Conservation (phyloP, 2,113 vertebrate genomes). For the Corydoras maculifer region DNA sequence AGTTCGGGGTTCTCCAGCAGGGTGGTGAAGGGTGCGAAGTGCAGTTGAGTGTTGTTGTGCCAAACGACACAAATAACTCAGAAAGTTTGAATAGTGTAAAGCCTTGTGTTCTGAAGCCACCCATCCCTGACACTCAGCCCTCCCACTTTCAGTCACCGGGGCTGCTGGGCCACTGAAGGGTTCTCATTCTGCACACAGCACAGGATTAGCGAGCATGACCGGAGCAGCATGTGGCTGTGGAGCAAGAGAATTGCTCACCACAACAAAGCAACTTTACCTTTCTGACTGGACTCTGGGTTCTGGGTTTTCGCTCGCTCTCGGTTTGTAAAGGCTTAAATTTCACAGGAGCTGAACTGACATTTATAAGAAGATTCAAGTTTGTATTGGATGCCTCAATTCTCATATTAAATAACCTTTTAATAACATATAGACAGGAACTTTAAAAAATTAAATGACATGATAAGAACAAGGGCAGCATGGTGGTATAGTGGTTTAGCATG, state of each 20-base stretch:
- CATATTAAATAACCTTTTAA: too few relatives aligned
- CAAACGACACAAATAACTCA: slow-evolving; percentile 27
- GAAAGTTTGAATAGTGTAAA: slow-evolving; percentile 35
- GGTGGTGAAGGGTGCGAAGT: slow-evolving; percentile 19
- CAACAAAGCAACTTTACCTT: not conserved
- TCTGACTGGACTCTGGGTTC: slow-evolving; percentile 1
- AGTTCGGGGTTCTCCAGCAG: slow-evolving; percentile 12
- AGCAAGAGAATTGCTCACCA: slow-evolving; percentile 29
- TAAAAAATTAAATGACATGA: too few relatives aligned
- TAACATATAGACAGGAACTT: too few relatives aligned
- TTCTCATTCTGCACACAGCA: slow-evolving; percentile 29
- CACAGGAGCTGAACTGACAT: not conserved
- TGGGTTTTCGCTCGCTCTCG: not conserved
- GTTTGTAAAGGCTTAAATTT: not conserved
- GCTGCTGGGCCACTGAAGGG: slow-evolving; percentile 22
- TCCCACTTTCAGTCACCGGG: slow-evolving; percentile 33
- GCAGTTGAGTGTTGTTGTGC: slow-evolving; percentile 16
- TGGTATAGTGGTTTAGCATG: too few relatives aligned
- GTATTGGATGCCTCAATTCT: too few relatives aligned
- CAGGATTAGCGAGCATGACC: slow-evolving; percentile 32
- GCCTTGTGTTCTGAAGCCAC: slow-evolving; percentile 34
- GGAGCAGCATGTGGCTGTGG: slow-evolving; percentile 13
- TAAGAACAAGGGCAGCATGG: too few relatives aligned
- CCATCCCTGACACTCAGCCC: slow-evolving; percentile 22
- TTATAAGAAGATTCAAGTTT: not conserved